Base-by-base conservation (phyloP, 1,140 invertebrate species). In the Cyclina sinensis region DNA sequence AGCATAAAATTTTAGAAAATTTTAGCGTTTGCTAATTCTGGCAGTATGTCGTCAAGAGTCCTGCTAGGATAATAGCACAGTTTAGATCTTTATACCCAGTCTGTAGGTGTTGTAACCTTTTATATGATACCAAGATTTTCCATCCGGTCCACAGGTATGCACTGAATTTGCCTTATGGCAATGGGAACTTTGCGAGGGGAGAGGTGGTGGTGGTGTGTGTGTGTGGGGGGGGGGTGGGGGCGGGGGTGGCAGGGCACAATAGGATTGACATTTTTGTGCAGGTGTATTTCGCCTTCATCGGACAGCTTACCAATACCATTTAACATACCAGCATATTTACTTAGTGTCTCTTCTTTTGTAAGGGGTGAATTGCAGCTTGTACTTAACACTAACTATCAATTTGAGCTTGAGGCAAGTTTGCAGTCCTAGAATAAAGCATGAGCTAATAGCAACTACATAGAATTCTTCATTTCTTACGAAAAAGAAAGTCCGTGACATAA, bases 81-180 rank as follows among this genome's bases (percentile, higher is more conserved):
- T 96, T 96, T 76, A 96, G 91, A 73, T 96, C 93, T 57, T 89
- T 92, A 2, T 96, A 91, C 91, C 91, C 86, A 90, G 7, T 90
- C 78, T 62, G 89, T 89, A 0, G 91, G 91, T 65, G 90, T 68
- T 12, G 39, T 39, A 11, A 90, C 81, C 32, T 90, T 83, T 12
- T 27, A 11, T 12, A 91, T 87, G 16, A 90, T 59, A 27, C 70
- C 82, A 12, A 37, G 16, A 43, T 85, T 46, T 39, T 89, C 79
- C 87, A 91, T 88, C 7, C 46, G 16, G 11, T 82, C 68, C n/a
- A n/a, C 39, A 88, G 27, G 62, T 90, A 57, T 87, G 92, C 79
- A 87, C 94, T 73, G 18, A 90, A 24, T 32, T 62, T 70, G 89
- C 14, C 43, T 43, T 14, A 43, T 43, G 43, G 43, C 43, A 14